These are phyloP conservation scores for Tenthredo notha DNA, from an alignment of 2,888 invertebrate genomes.

Conservation along the genomic window DNA sequence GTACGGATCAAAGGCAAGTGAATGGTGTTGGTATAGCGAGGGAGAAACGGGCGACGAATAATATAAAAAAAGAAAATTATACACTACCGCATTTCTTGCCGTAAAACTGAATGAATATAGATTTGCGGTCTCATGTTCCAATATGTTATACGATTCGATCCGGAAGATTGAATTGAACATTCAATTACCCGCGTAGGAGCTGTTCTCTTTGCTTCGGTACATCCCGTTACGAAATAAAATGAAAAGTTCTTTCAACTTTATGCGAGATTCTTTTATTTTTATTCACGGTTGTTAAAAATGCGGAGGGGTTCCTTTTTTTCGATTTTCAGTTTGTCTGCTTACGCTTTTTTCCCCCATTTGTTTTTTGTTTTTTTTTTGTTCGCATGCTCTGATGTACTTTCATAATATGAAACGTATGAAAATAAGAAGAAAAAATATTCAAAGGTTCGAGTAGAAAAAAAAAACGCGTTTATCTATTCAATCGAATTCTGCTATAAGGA, in stretches of 20 bases:
- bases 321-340: background rate
- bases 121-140: background rate
- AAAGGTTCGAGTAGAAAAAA: background rate
- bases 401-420: background rate
- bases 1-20: background rate
- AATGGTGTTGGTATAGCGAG: background rate
- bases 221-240: background rate
- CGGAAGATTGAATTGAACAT: slow-evolving; percentile 1
- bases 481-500: background rate
- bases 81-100: background rate
- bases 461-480: slow-evolving; percentile 31
- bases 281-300: background rate
- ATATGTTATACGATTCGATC: background rate
- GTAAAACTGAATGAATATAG: background rate
- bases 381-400: background rate
- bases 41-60: background rate
- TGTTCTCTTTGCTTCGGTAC: background rate
- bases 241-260: background rate
- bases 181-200: background rate
- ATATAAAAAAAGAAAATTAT: background rate
- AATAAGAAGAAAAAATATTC: background rate
- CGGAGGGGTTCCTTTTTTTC: background rate
- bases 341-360: background rate
- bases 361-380: background rate
- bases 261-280: background rate